Percentiles rank a stretch among this genome's conserved stretches.
These are phyloP conservation scores for Micromys minutus DNA, from an alignment of 2,113 vertebrate species.

Conservation along the genomic window DNA sequence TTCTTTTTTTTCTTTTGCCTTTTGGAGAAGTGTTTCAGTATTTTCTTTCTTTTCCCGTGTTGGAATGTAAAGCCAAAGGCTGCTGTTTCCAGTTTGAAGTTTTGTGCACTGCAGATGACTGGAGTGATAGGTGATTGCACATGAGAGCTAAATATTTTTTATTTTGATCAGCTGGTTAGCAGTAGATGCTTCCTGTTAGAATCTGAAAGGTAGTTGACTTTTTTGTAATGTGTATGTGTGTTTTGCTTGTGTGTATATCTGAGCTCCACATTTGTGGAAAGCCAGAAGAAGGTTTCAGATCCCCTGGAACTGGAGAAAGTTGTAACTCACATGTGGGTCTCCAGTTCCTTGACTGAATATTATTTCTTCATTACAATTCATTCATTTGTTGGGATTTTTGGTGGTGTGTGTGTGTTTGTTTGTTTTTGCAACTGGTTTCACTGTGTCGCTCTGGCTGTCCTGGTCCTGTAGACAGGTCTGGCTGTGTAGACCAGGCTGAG, in stretches of 20 bases:
- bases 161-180: neutral
- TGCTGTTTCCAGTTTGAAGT: neutral
- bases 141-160: neutral
- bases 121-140: neutral
- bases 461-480: too few species aligned
- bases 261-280: neutral
- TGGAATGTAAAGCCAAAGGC: neutral
- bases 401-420: neutral
- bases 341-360: neutral
- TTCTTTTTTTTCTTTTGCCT: neutral
- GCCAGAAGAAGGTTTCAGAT: neutral
- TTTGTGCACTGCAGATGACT: constrained; percentile 38
- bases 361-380: neutral
- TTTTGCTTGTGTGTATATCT: neutral
- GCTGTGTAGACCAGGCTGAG: neutral
- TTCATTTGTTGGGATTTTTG: neutral
- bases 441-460: neutral
- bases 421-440: neutral
- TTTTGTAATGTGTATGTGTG: too few species aligned
- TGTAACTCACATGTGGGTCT: neutral
- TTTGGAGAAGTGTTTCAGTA: neutral
- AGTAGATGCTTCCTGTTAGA: neutral
- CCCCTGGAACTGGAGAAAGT: neutral
- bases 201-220: neutral
- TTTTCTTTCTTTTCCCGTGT: constrained; percentile 7